These are phyloP conservation scores for Rhamnusium bicolor DNA, from an alignment of 2,888 invertebrate genomes.

Conservation along the genomic window DNA sequence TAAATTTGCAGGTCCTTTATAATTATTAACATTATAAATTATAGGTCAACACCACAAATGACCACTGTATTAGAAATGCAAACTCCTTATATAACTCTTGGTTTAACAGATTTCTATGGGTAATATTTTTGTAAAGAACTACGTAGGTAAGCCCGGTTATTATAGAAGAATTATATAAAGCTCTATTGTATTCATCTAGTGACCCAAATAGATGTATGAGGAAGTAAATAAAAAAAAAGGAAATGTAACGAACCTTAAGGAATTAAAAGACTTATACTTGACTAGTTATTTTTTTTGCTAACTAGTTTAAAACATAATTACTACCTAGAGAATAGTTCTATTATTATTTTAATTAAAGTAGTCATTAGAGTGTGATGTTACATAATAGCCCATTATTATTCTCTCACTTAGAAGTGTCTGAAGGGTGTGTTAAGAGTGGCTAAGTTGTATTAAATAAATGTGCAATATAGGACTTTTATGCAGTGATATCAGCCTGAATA, in stretches of 20 bases:
- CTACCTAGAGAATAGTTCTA: background rate
- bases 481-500: constrained; percentile 1
- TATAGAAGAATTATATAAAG: background rate
- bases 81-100: background rate
- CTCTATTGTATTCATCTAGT: constrained; percentile 43
- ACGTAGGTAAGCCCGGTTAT: background rate
- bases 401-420: constrained; percentile 31
- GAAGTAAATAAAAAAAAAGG: constrained; percentile 37
- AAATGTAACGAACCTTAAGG: constrained; percentile 38
- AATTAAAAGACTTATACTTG: background rate
- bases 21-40: background rate
- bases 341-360: constrained; percentile 29
- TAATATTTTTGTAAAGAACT: constrained; percentile 3
- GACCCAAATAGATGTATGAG: constrained; percentile 44
- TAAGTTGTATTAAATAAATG: constrained; percentile 1
- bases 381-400: constrained; percentile 39
- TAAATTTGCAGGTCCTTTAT: too few species aligned
- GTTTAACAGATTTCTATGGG: background rate
- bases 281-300: constrained; percentile 9
- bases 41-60: background rate
- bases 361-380: constrained; percentile 37
- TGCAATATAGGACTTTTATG: constrained; percentile 18
- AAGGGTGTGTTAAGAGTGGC: constrained; percentile 28
- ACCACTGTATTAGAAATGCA: background rate
- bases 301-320: constrained; percentile 18